Evolutionary conservation across 2,113 vertebrate genomes (phyloP).

Genomic region (Marcusenius ussheri): DNA sequence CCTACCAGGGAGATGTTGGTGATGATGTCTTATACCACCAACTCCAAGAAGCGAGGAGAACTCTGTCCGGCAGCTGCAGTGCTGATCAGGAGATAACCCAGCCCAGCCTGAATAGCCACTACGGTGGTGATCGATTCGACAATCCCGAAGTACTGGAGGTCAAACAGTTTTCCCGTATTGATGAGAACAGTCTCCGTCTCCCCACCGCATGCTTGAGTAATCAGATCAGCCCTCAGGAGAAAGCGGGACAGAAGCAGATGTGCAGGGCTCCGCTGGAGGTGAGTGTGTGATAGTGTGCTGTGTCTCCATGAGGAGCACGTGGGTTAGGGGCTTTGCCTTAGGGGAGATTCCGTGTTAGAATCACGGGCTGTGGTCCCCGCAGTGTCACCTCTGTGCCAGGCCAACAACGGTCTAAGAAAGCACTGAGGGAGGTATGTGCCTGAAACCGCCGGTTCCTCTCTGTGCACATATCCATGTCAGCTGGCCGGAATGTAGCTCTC

Average conservation of each 20-base stretch:
- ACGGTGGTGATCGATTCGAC: constrained; percentile 10
- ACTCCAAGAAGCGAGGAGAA: constrained; percentile 42
- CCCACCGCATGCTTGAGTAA: constrained; percentile 41
- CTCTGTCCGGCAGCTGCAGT: constrained; percentile 26
- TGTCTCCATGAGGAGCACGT: not conserved
- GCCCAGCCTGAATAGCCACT: constrained; percentile 39
- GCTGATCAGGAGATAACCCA: not conserved
- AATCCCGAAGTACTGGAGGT: constrained; percentile 39
- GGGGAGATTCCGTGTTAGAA: not conserved
- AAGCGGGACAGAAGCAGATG: constrained; percentile 32
- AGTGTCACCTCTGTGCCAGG: not conserved
- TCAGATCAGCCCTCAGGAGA: constrained; percentile 27
- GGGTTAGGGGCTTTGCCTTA: not conserved
- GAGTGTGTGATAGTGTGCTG: constrained; percentile 17
- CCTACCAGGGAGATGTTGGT: constrained; percentile 53
- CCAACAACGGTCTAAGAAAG: not conserved
- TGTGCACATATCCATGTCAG: not conserved
- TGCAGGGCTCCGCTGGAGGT: constrained; percentile 57
- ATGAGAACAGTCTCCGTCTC: constrained; percentile 48
- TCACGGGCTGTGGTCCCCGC: not conserved
- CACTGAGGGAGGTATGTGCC: not conserved
- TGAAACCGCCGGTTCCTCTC: not conserved
- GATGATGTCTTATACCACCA: constrained; percentile 34
- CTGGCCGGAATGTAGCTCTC: not conserved
- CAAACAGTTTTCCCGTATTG: constrained; percentile 42